Evolutionary conservation across 2,113 vertebrate genomes (phyloP), one percentile per base, ranked within the genome.

Genomic region (Gasterosteus nipponicus): DNA sequence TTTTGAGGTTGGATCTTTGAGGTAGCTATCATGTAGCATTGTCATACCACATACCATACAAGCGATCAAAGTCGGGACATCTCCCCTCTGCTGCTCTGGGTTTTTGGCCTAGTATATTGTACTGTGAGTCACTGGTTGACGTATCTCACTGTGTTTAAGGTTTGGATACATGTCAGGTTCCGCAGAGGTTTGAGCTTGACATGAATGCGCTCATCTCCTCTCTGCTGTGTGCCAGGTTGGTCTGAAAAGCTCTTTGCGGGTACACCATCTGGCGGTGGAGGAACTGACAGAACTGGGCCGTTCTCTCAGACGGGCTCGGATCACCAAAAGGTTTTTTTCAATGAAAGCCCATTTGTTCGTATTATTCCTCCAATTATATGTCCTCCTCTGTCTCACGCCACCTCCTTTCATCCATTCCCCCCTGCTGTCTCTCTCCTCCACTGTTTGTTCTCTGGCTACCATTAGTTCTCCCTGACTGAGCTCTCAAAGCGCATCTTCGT

Each of bases 241-340:
- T 62, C 59, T 77, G 29, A 77, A 22, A 56, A 42, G 58, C 47
- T 77, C 42, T 69, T 79, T 73, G 65, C 77, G 65, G 79, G 74
- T 72, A 54, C 67, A 73, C 58, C 77, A 74, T 80, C 78, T 84
- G 81, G 69, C 66, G 68, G 12, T 60, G 53, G 38, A 75, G 47
- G 64, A 79, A 29, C 19, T 68, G 82, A 63, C 67, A 87, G 77
- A 73, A 65, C 71, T 35, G 65, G 39, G 64, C 61, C 66, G 65
- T 7, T 15, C 35, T 61, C 62, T 66, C 39, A 62, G 58, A 73
- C 46, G 16, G 42, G 39, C 61, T 56, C 29, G 0, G 33, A 10
- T 38, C 65, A 66, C 59, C 44, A 49, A 58, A 26, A 26, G 44
- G 49, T 75, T 18, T 41, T 42, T 10, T 69, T 56, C 41, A 49